A percentile compares a stretch with the other conserved stretches of the same genome.
These are phyloP conservation scores for Epicauta chinensis DNA, from an alignment of 1,140 invertebrate species.

Conservation along the genomic window DNA sequence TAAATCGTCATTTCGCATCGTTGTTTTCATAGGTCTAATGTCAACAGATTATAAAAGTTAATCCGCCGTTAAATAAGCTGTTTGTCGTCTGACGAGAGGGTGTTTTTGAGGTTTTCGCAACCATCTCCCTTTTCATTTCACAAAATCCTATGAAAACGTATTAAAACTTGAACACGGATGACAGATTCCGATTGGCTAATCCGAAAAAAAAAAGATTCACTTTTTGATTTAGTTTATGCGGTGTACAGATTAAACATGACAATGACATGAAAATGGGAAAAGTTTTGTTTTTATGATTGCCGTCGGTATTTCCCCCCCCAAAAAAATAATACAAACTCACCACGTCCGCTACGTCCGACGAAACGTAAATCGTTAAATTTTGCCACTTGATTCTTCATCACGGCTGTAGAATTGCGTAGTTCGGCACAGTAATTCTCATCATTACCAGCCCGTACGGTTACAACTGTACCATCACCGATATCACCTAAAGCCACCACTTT, in stretches of 20 bases:
- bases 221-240: too few species aligned
- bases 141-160: background rate
- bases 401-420: slow-evolving; percentile 84
- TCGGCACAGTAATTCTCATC: slow-evolving; percentile 97
- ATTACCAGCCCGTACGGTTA: slow-evolving; percentile 92
- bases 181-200: too few species aligned
- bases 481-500: slow-evolving; percentile 88
- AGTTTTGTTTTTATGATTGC: too few species aligned
- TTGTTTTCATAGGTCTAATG: background rate
- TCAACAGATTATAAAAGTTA: slow-evolving; percentile 20
- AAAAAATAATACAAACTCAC: slow-evolving; percentile 57
- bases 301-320: background rate
- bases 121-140: slow-evolving; percentile 11
- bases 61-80: slow-evolving; percentile 15
- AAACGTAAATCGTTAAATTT: slow-evolving; percentile 98
- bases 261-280: too few species aligned
- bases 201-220: too few species aligned
- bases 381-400: slow-evolving; percentile 97
- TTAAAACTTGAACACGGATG: too few species aligned
- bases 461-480: slow-evolving; percentile 90
- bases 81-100: slow-evolving; percentile 6
- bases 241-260: too few species aligned
- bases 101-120: too few species aligned
- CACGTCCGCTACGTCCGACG: slow-evolving; percentile 93
- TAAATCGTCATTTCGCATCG: too few species aligned